Base-by-base conservation (phyloP, 2,888 invertebrate genomes). In the Quadroppia sp. region DNA sequence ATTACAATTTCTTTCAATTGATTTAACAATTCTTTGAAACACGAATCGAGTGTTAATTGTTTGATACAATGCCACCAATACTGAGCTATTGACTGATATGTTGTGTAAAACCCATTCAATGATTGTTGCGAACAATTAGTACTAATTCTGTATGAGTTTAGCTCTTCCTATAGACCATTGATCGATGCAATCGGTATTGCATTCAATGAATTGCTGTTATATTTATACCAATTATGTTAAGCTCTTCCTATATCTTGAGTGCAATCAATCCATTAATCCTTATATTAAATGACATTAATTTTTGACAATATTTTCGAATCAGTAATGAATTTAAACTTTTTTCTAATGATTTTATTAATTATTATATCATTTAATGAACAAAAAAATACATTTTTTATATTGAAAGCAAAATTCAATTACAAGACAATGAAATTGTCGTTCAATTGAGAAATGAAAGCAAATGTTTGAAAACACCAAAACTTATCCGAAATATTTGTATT, bases 201-300 rank as follows among this genome's bases (percentile, higher is more conserved):
- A 56, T 45, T 42, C 25, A 36, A 69, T 45, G 23, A 1, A 69
- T 42, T 42, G 69, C 20, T 69, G 42, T 56, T 56, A 53, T 23
- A 23, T 53, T 53, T 53, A 36, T 36, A 56, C 28, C 23, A 59
- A 59, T 25, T 59, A 6, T 59, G 17, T 30, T 59, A 25, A 69
- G 69, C 42, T 69, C 69, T 69, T 69, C 69, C 69, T 69, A 42
- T 42, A 25, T 36, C 36, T 69, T 20, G 20, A 40, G 69, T 69
- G 69, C 69, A 69, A 69, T 69, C 25, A 69, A 69, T 69, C 15
- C 25, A 42, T 56, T 56, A 56, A 56, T 56, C 28, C 15, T 28
- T 28, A 13, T 15, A 28, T 23, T 28, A 56, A 56, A 4, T 23
- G 15, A 30, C 17, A 23, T 56, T 25, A 15, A 13, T 13, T 56